Base-by-base conservation (phyloP, 2,113 vertebrate species). In the Psilopogon haemacephalus region DNA sequence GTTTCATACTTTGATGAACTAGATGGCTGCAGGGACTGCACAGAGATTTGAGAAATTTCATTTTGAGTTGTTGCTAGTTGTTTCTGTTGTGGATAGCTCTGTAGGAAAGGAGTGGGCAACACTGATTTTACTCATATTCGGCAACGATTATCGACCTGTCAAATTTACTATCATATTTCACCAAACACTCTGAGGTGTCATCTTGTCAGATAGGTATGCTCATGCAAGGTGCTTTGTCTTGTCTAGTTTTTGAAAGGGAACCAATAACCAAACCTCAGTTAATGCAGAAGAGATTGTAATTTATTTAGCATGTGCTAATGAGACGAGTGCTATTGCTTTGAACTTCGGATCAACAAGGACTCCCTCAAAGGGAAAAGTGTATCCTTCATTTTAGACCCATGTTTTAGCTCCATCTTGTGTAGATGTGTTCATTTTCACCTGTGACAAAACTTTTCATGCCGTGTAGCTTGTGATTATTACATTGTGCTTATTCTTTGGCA, bases 1-100 rank as follows among this genome's bases (percentile, higher is more conserved):
- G 89, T 91, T 94, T 88, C 85, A 44, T 84, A 52, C 85, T 89
- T 93, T 93, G 95, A 94, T 96, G 91, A 94, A 94, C 91, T 56
- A 64, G 70, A 82, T 95, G 87, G 88, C 92, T 94, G 82, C 84
- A 77, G 83, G 91, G 85, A 76, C 70, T 67, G 89, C 15, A 1
- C 74, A 73, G 84, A 92, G 73, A 37, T 88, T 78, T 50, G 55
- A 95, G 94, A 73, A 38, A 33, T 94, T 95, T 92, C 71, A 30
- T 87, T 64, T 64, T 68, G 82, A 74, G 94, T 77, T 77, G 72
- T 72, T 77, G 65, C 54, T 77, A n/a, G 69, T 69, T 89, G 85
- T 86, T 91, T 69, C 76, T 58, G 55, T n/a, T 0, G 2, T 5
- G 1, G 73, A 46, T 72, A 62, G 64, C 77, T 78, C 58, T 54